Evolutionary conservation across 2,888 invertebrate genomes (phyloP).

Genomic region (Gisinianus flammeolus): DNA sequence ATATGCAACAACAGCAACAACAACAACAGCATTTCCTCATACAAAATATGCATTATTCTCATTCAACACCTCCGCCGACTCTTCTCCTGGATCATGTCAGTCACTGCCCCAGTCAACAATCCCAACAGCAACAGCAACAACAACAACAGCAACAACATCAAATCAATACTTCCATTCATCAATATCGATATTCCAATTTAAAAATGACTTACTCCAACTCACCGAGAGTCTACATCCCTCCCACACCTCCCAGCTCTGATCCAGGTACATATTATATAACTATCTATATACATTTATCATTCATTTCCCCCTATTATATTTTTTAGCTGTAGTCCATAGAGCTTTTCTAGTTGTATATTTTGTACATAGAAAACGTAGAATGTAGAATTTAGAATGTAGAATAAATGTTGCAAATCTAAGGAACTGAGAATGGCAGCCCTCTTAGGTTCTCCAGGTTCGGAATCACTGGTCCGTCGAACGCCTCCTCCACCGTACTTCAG

Average conservation of each 20-base stretch:
- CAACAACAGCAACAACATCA: constrained; percentile 25
- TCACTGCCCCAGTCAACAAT: constrained; percentile 54
- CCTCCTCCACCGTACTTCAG: constrained; percentile 80
- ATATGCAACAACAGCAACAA: constrained; percentile 42
- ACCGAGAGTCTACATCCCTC: constrained; percentile 77
- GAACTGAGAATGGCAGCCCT: constrained; percentile 41
- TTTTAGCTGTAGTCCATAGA: too few species aligned
- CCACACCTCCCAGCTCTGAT: constrained; percentile 87
- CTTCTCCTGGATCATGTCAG: constrained; percentile 59
- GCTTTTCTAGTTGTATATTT: too few species aligned
- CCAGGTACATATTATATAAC: constrained; percentile 66
- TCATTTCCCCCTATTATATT: not conserved
- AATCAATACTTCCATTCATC: constrained; percentile 38
- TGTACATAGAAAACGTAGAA: not conserved
- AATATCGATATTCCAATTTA: constrained; percentile 55
- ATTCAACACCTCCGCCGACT: constrained; percentile 56
- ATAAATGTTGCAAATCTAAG: constrained; percentile 29
- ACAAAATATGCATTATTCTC: constrained; percentile 38
- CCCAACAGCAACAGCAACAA: constrained; percentile 18
- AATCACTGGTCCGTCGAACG: constrained; percentile 69
- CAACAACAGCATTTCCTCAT: constrained; percentile 54
- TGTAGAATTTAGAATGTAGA: constrained; percentile 8
- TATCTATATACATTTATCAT: not conserved
- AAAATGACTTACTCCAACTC: constrained; percentile 52
- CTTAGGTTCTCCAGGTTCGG: constrained; percentile 64